Evolutionary conservation across 2,113 vertebrate genomes (phyloP).

Genomic region (Scomber japonicus): DNA sequence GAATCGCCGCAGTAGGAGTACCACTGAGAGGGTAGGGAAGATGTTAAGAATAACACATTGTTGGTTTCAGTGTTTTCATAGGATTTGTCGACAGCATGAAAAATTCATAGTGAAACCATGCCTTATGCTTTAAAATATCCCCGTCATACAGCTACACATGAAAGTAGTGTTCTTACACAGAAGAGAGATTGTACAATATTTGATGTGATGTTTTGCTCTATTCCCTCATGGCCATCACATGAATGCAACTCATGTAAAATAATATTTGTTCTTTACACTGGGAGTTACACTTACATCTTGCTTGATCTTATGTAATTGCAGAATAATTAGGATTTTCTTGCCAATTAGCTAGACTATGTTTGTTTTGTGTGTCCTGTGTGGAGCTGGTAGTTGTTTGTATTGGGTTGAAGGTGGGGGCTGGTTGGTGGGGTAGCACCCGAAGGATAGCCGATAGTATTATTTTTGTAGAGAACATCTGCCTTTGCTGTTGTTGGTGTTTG

Average conservation of each 20-base stretch:
- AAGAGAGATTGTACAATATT: not conserved
- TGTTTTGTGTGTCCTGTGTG: conserved; percentile 70
- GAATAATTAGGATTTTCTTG: conserved; percentile 79
- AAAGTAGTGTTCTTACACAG: not conserved
- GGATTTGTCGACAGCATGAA: not conserved
- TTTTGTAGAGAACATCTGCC: conserved; percentile 72
- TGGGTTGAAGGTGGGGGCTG: not conserved
- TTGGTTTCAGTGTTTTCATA: not conserved
- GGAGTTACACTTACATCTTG: conserved; percentile 48
- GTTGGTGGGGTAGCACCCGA: conserved; percentile 54
- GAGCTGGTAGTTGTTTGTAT: conserved; percentile 59
- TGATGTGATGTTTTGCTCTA: conserved; percentile 18
- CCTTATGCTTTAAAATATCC: not conserved
- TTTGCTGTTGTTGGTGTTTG: conserved; percentile 63
- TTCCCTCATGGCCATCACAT: conserved; percentile 33
- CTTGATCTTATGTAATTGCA: conserved; percentile 77
- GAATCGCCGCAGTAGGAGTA: not conserved
- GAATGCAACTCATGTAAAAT: conserved; percentile 54
- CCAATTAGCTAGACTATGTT: conserved; percentile 78
- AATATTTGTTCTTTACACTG: conserved; percentile 72
- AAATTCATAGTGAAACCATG: not conserved
- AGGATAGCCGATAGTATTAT: conserved; percentile 73
- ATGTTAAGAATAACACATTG: not conserved
- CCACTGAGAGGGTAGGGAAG: not conserved
- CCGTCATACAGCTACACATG: not conserved